Evolutionary conservation across 2,888 invertebrate genomes (phyloP), one percentile per base, ranked within the genome.

Genomic region (Ecdyonurus torrentis): DNA sequence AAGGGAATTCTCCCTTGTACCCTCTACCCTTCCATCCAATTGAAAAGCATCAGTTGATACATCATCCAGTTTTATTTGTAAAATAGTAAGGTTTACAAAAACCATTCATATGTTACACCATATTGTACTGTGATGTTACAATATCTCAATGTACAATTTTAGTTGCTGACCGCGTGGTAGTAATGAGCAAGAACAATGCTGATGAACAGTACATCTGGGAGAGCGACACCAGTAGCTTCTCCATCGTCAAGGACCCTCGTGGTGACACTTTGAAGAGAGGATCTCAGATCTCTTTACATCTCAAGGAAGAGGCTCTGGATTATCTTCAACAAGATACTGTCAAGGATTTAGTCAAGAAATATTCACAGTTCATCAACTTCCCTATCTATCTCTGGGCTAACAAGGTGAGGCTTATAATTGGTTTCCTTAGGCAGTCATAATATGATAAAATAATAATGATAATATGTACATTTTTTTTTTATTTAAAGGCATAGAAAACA

Each of bases 351-450:
- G 89, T 99, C 66, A 90, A 89, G 78, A 99, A 98, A 77, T 99
- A 99, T 78, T 96, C 96, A 2, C 98, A 99, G 79, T 99, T 99
- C 78, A 99, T 99, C 75, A 99, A 97, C 77, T 99, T 99, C 83
- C 92, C 94, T 65, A 99, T 99, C 74, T 89, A 89, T 76, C 77
- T 99, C 74, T 99, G 97, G 97, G 84, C 88, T 58, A 84, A 83
- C 71, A 84, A 83, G 72, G 79, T 79, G 68, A 52, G 52, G n/a
- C n/a, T n/a, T n/a, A n/a, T n/a, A n/a, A n/a, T n/a, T n/a, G n/a
- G n/a, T n/a, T n/a, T n/a, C n/a, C n/a, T n/a, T n/a, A n/a, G n/a
- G n/a, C n/a, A n/a, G n/a, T n/a, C n/a, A n/a, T n/a, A n/a, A n/a
- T n/a, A n/a, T n/a, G n/a, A n/a, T n/a, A n/a, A n/a, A n/a, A n/a